These are phyloP conservation scores for Endotricha flammealis DNA, from an alignment of 2,888 invertebrate genomes.

Conservation along the genomic window DNA sequence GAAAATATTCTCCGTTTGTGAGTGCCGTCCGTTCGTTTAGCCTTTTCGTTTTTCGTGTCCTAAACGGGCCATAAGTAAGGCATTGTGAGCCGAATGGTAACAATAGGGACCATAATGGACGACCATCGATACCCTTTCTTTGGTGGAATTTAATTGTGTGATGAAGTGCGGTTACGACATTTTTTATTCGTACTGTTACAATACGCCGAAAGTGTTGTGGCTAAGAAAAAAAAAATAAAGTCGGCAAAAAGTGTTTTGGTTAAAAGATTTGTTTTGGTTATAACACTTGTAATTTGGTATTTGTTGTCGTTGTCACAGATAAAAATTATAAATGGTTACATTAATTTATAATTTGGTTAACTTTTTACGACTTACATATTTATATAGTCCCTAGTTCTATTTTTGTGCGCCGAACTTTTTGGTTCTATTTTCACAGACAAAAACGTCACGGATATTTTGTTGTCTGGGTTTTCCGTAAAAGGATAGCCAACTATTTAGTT, in stretches of 20 bases:
- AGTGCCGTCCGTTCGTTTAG: slow-evolving; percentile 43
- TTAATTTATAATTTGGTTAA: no score
- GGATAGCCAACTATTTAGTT: no score
- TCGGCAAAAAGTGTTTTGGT: slow-evolving; percentile 8
- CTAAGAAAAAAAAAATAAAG: slow-evolving; percentile 16
- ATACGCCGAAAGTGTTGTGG: slow-evolving; percentile 34
- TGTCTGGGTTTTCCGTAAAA: no score
- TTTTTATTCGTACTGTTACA: slow-evolving; percentile 41
- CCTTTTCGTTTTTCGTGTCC: slow-evolving; percentile 71
- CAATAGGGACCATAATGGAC: slow-evolving; percentile 71
- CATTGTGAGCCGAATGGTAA: slow-evolving; percentile 70
- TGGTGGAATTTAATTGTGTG: slow-evolving; percentile 73
- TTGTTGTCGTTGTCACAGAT: no score
- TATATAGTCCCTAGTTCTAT: no score
- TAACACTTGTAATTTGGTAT: no score
- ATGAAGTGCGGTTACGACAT: slow-evolving; percentile 75
- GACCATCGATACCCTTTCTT: slow-evolving; percentile 75
- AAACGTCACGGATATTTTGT: no score
- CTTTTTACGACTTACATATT: no score
- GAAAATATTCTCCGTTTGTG: no score
- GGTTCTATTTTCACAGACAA: no score
- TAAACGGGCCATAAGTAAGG: slow-evolving; percentile 73
- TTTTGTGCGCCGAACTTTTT: no score
- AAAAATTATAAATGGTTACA: no score
- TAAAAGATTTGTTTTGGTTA: slow-evolving; percentile 6